Base-by-base conservation (phyloP, 2,797 vertebrate genomes). In the Etheostoma nigrum region DNA sequence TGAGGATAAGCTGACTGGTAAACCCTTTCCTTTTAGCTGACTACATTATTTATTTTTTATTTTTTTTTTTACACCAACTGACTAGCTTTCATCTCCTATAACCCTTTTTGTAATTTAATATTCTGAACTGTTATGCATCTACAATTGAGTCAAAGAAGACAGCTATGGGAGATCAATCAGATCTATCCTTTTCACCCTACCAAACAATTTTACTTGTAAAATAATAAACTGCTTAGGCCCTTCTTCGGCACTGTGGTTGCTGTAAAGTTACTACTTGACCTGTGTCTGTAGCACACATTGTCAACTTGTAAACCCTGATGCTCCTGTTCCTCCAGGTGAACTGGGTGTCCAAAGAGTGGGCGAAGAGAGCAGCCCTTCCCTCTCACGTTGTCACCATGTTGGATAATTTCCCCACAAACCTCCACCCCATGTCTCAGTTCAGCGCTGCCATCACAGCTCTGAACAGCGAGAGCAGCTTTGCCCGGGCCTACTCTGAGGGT, bases 391-490 rank as follows among this genome's bases (percentile, higher is more conserved):
- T 98, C 89, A 99, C 97, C 85, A 99, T 99, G 97, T 84, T 99
- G 94, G 98, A 99, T 88, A 99, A 99, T 84, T 98, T 99, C 91
- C 98, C 97, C 80, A 99, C 94, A 88, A 99, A 98, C 91, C 94
- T 99, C 67, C 97, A 99, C 90, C 98, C 98, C 81, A 98, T 99
- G 98, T 98, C 98, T 75, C 98, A 99, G 93, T 96, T 99, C 88
- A 99, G 97, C 8, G 97, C 98, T 0, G 96, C 98, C 44, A 86
- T 99, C 89, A 99, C 97, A 0, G 98, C 98, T 19, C 96, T 99
- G 91, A 99, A 98, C 94, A 99, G 97, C 13, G 98, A 99, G 93
- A 99, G 97, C 94, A 96, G 90, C 77, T 99, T 99, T 44, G 97
- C 96, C 0, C 95, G 95, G 10, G 97, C 97, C 5, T 99, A 99